Base-by-base conservation (phyloP, 2,797 vertebrate genomes). In the Periparus ater region DNA sequence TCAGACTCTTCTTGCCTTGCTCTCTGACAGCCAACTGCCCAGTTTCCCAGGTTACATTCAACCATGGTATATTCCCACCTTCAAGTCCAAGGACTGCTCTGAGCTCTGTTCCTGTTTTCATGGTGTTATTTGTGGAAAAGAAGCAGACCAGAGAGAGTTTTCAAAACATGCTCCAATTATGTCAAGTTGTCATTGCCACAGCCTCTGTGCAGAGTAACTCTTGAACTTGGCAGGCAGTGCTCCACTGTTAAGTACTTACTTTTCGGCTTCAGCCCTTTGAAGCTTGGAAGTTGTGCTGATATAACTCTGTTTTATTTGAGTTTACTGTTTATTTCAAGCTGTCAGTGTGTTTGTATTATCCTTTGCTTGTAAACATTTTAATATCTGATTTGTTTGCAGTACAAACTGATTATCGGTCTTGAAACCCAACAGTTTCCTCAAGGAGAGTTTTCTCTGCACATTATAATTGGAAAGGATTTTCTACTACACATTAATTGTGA, bases 141-240 rank as follows among this genome's bases (percentile, higher is more conserved):
- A 65, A 63, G 80, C 63, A 73, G 60, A 85, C 57, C 18, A 61
- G 90, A 88, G 66, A 68, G 89, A 79, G 50, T 91, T 95, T 91
- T 94, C 83, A 95, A 95, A 96, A 90, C 92, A 87, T 79, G 90
- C 92, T 96, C 95, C 74, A 93, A 63, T 96, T 95, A 94, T 87
- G 94, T 93, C 93, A 95, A 94, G 71, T 50, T 95, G 74, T 95
- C 80, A 76, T 76, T 95, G 84, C 85, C 1, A 9, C 80, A 95
- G 90, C 48, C 53, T 85, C 74, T 88, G 48, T 19, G 13, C 26
- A 57, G 58, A 72, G 55, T 80, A 93, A 92, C 91, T 91, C 83
- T 53, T 90, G 90, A 91, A 87, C 93, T 92, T 82, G 17, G 34
- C 53, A 86, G 55, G 63, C 86, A 6, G 0, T 32, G 67, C 48